Base-by-base conservation (phyloP, 1,140 invertebrate species). In the Drosophila grimshawi region DNA sequence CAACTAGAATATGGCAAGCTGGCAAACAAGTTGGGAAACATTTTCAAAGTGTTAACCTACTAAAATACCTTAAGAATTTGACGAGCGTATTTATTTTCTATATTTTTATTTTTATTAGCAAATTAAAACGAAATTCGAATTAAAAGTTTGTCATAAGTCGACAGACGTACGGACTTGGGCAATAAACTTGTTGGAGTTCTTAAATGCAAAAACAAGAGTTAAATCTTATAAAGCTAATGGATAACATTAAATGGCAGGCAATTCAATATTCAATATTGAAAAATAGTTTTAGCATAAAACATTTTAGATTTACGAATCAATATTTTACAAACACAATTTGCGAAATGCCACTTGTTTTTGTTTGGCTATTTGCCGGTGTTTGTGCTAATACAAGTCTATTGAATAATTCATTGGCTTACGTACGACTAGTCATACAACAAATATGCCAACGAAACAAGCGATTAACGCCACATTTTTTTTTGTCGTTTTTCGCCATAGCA, bases 401-500 rank as follows among this genome's bases (percentile, higher is more conserved):
- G 74, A 76, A 76, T 76, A 72, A 72, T 76, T 72, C 48, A 76
- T 66, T 45, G 11, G 33, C 55, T 52, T 33, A 46, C 19, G 48
- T 62, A 51, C 4, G 1, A 39, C 37, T 43, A 8, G 39, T 65
- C 43, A 56, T 57, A 57, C 32, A 46, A 57, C 11, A 69, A 56
- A 62, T 57, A 62, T 69, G 51, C 65, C 57, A 72, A 56, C 48
- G 39, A 64, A 57, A 57, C 66, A 86, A 88, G 73, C 71, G 74
- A 89, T 88, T 89, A 89, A 85, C n/a, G n/a, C n/a, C n/a, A n/a
- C 86, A 85, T 75, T 49, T 7, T 41, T 11, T 35, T 5, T 56
- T 6, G n/a, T 56, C 7, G 8, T 80, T 78, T 83, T 85, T 76
- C 49, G 71, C 68, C 53, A 48, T 41, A 62, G 70, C 52, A 81